Conservation (phyloP, 1,140 invertebrate genomes). For the Vanessa atalanta region DNA sequence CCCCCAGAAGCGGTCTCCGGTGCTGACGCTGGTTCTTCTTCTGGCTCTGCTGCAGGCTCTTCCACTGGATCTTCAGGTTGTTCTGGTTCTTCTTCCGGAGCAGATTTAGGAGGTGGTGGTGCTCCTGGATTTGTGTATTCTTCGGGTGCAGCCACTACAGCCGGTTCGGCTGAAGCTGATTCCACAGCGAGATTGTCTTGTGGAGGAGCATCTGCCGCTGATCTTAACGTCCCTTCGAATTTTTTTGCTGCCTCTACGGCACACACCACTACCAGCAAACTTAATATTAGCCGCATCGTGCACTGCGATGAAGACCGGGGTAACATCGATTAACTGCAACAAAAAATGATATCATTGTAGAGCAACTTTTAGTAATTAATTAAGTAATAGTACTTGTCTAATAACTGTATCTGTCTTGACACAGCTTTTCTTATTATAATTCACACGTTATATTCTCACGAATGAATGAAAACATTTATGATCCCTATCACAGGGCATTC, state of each 20-base stretch:
- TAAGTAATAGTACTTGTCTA: neutral
- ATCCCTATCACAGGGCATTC: slow-evolving; percentile 55
- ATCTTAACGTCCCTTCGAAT: slow-evolving; percentile 75
- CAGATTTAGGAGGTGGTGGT: slow-evolving; percentile 56
- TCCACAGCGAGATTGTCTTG: slow-evolving; percentile 76
- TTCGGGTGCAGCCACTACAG: slow-evolving; percentile 65
- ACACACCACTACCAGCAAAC: slow-evolving; percentile 67
- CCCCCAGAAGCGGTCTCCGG: slow-evolving; percentile 71
- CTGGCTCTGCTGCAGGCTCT: slow-evolving; percentile 42
- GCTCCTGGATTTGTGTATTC: slow-evolving; percentile 72
- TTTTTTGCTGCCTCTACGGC: slow-evolving; percentile 71
- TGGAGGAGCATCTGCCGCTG: slow-evolving; percentile 74
- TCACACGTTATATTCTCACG: slow-evolving; percentile 37
- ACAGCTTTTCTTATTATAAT: slow-evolving; percentile 31
- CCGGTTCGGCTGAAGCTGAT: slow-evolving; percentile 65
- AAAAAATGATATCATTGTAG: slow-evolving; percentile 43
- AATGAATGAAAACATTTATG: slow-evolving; percentile 57
- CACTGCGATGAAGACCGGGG: slow-evolving; percentile 55
- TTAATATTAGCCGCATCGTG: slow-evolving; percentile 70
- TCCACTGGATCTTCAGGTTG: slow-evolving; percentile 43
- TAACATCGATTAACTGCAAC: slow-evolving; percentile 74
- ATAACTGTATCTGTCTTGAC: neutral
- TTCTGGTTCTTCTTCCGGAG: slow-evolving; percentile 52
- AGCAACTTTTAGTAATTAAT: neutral
- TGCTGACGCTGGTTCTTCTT: slow-evolving; percentile 42